Conservation (phyloP, 2,888 invertebrate genomes). For the Apodemia duryi region DNA sequence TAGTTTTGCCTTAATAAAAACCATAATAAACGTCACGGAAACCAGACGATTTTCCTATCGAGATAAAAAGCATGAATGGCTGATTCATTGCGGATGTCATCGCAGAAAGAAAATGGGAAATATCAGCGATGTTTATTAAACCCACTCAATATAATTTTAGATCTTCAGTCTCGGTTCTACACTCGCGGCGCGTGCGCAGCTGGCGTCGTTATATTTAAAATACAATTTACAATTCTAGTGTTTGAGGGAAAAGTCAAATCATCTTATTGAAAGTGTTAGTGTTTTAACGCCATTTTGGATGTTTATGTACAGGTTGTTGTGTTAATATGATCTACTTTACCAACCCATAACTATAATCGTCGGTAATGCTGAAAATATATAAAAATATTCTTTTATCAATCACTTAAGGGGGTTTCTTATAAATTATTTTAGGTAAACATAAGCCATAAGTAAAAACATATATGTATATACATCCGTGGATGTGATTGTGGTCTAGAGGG, state of each 20-base stretch:
- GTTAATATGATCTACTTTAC: background rate
- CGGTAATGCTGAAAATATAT: background rate
- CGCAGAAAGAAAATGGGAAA: slow-evolving; percentile 61
- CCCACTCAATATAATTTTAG: slow-evolving; percentile 74
- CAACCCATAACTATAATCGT: background rate
- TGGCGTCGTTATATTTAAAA: slow-evolving; percentile 32
- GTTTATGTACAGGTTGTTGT: background rate
- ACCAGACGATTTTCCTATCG: background rate
- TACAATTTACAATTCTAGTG: slow-evolving; percentile 6
- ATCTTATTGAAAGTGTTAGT: background rate
- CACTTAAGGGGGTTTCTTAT: too few relatives aligned
- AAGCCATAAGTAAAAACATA: too few relatives aligned
- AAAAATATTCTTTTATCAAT: too few relatives aligned
- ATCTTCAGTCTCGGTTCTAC: slow-evolving; percentile 62
- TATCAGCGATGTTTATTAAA: slow-evolving; percentile 70
- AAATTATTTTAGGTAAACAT: too few relatives aligned
- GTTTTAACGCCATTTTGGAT: background rate
- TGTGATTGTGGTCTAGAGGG: too few relatives aligned
- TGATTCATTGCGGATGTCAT: slow-evolving; percentile 58
- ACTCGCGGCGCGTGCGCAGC: slow-evolving; percentile 59
- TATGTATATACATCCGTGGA: too few relatives aligned
- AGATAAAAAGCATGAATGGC: slow-evolving; percentile 43
- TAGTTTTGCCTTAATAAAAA: background rate
- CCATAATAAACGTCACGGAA: background rate
- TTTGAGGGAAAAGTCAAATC: background rate